Evolutionary conservation across 2,797 vertebrate species (phyloP).

Genomic region (Graptemys geographica): DNA sequence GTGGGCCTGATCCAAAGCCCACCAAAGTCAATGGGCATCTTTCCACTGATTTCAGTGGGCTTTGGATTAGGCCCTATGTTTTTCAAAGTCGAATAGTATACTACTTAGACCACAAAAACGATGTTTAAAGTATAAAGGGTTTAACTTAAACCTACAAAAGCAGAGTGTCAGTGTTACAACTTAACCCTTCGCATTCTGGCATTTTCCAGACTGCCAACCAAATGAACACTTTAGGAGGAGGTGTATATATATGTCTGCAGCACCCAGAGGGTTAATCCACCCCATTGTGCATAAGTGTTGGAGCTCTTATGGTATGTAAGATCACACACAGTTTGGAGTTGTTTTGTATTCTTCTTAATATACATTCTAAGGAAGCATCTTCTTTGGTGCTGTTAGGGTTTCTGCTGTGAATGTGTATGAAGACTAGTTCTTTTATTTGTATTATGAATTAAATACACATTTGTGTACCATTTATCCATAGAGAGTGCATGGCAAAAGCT

Average conservation of each 20-base stretch:
- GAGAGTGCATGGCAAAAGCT: slow-evolving; percentile 17
- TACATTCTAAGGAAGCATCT: slow-evolving; percentile 56
- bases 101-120: neutral
- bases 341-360: slow-evolving; percentile 56
- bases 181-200: slow-evolving; percentile 80
- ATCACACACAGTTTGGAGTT: slow-evolving; percentile 69
- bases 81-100: neutral
- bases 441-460: slow-evolving; percentile 25
- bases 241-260: slow-evolving; percentile 75
- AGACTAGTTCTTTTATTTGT: slow-evolving; percentile 21
- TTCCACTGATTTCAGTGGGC: neutral
- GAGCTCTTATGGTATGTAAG: slow-evolving; percentile 81
- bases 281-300: slow-evolving; percentile 80
- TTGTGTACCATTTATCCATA: slow-evolving; percentile 42
- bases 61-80: rapidly evolving
- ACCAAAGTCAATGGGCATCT: rapidly evolving
- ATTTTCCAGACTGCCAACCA: slow-evolving; percentile 82
- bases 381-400: slow-evolving; percentile 12
- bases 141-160: slow-evolving; percentile 64
- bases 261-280: slow-evolving; percentile 78
- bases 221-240: slow-evolving; percentile 79
- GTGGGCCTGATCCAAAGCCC: rapidly evolving
- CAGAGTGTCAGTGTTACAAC: slow-evolving; percentile 65
- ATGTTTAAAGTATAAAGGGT: neutral
- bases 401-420: slow-evolving; percentile 39